A percentile compares a stretch with the other conserved stretches of the same genome.
Conservation (phyloP, 2,797 vertebrate species). For the Myiotriccus ornatus region DNA sequence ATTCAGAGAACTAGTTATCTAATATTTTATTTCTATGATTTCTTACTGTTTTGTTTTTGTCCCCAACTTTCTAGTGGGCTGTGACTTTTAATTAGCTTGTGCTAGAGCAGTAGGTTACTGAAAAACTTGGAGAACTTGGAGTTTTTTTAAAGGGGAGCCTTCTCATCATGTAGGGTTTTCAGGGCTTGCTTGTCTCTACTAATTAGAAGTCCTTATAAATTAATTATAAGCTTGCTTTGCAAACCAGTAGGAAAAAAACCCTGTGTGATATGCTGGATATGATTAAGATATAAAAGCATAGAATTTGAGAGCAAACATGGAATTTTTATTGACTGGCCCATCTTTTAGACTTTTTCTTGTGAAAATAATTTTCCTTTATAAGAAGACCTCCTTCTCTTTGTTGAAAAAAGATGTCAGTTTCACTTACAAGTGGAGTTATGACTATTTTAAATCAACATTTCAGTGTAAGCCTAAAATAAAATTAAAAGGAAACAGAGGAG, state of each 20-base stretch:
- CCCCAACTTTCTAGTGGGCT: not conserved
- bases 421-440: not conserved
- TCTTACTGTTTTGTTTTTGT: not conserved
- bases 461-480: not conserved
- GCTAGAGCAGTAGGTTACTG: not conserved
- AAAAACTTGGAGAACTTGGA: not conserved
- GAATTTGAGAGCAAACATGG: not conserved
- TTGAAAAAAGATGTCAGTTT: not conserved
- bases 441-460: not conserved
- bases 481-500: not conserved
- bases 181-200: not conserved
- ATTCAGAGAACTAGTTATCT: not conserved
- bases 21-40: not conserved
- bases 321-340: not conserved
- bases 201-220: constrained; percentile 57
- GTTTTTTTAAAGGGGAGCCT: not conserved
- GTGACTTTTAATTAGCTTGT: not conserved
- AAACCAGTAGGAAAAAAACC: constrained; percentile 14
- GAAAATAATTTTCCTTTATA: not conserved
- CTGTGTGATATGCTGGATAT: not conserved
- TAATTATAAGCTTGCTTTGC: constrained; percentile 36
- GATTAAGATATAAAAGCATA: constrained; percentile 7
- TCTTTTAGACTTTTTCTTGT: not conserved
- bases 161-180: not conserved
- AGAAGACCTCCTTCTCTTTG: not conserved